Evolutionary conservation across 2,797 vertebrate species (phyloP).

Genomic region (Cichlasoma orientale): DNA sequence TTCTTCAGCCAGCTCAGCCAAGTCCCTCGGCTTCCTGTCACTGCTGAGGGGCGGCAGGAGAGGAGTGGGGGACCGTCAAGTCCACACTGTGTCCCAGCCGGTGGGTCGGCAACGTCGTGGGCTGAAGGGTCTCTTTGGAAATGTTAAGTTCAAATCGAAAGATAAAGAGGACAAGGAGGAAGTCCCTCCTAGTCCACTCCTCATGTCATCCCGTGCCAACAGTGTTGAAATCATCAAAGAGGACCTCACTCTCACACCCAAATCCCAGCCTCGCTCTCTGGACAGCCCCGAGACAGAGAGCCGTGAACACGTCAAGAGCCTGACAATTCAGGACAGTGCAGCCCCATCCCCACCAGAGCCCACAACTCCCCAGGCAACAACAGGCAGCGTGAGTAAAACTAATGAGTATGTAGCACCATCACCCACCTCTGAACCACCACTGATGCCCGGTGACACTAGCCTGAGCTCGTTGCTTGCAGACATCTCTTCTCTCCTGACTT

Average conservation of each 20-base stretch:
- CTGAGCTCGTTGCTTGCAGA: conserved; percentile 94
- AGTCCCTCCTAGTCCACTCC: conserved; percentile 79
- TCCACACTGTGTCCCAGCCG: conserved; percentile 85
- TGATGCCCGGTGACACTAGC: conserved; percentile 86
- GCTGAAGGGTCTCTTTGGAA: conserved; percentile 89
- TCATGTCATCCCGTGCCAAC: conserved; percentile 82
- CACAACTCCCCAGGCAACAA: conserved; percentile 9
- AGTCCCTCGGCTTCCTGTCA: conserved; percentile 93
- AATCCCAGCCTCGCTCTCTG: conserved; percentile 66
- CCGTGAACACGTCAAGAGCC: conserved; percentile 29
- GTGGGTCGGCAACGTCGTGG: conserved; percentile 86
- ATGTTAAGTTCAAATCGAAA: conserved; percentile 86
- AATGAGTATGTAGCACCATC: conserved; percentile 65
- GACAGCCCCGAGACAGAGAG: conserved; percentile 63
- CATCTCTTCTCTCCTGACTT: conserved; percentile 98
- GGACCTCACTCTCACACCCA: conserved; percentile 80
- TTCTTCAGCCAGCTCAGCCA: conserved; percentile 83
- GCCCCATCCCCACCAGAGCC: conserved; percentile 54
- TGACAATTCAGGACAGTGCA: conserved; percentile 49
- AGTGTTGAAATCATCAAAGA: conserved; percentile 87
- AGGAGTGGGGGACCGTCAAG: conserved; percentile 76
- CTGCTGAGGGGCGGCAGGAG: conserved; percentile 85
- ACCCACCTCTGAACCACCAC: conserved; percentile 80
- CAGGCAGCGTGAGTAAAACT: conserved; percentile 49
- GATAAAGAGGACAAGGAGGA: conserved; percentile 85